Evolutionary conservation across 1,140 invertebrate species (phyloP), one percentile per base, ranked within the genome.

Genomic region (Pachyrhynchus sulphureomaculatus): DNA sequence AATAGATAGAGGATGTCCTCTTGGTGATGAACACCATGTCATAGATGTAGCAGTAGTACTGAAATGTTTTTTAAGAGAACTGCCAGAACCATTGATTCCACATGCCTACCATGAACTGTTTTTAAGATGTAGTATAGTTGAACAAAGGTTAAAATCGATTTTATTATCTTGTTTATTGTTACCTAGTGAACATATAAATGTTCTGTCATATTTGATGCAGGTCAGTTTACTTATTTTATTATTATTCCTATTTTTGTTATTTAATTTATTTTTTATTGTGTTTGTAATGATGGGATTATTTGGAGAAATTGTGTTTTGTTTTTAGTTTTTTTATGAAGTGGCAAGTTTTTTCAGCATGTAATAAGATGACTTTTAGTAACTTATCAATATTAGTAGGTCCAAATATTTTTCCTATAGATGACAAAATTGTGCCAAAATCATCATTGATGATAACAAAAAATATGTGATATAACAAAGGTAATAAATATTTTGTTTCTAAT

Each of bases 21-120:
- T 89, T 21, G 82, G 82, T 20, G 81, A 85, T 17, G 82, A 85
- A 2, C 81, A 86, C 70, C 84, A 91, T 74, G 84, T 88, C 0
- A 85, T 91, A 66, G 92, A 95, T 79, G 84, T 93, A 8, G 89
- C 91, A 5, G 88, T 84, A 77, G 83, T 92, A 37, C 77, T 95
- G 9, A 95, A 94, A 72, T 84, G 87, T 37, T 94, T 93, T 71
- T 84, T 94, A 34, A 79, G 91, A 44, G 84, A 88, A 68, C 75
- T 94, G 24, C 91, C 91, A 4, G 90, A 93, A 63, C 91, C 92
- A 2, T 77, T 94, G 12, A 88, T 95, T 55, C 86, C 87, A 0
- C 77, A 81, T 78, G 53, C 70, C 1, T 85, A 82, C 64, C 90
- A 93, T 73, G 89, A 93, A 71, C 75, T 88, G 24, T 86, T 93